Percentiles rank a stretch among this genome's conserved stretches.
Evolutionary conservation across 2,888 invertebrate species (phyloP).

Genomic region (Eristalis arbustorum): DNA sequence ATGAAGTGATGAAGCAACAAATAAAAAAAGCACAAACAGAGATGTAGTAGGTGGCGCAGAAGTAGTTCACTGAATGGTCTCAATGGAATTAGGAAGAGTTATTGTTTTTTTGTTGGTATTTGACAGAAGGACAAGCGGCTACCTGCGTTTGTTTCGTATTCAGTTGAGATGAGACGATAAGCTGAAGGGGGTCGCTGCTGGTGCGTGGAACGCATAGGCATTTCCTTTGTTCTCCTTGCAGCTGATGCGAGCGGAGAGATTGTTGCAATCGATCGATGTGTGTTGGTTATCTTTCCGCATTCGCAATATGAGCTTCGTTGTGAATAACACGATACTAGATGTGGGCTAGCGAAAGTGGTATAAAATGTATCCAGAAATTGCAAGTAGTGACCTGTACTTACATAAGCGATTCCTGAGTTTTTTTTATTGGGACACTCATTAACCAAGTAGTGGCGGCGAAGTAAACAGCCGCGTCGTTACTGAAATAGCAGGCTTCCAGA

Average conservation of each 20-base stretch:
- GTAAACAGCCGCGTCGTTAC: no score
- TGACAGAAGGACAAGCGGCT: slow-evolving; percentile 78
- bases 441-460: no score
- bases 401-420: no score
- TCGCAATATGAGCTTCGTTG: background rate
- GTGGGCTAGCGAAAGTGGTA: no score
- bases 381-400: no score
- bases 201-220: slow-evolving; percentile 13
- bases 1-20: background rate
- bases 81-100: slow-evolving; percentile 64
- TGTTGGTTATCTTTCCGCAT: background rate
- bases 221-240: slow-evolving; percentile 1
- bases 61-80: slow-evolving; percentile 20
- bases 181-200: background rate
- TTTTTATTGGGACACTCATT: no score
- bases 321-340: no score
- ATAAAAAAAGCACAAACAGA: background rate
- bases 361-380: no score
- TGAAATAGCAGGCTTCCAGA: no score
- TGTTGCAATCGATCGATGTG: background rate
- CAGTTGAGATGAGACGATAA: slow-evolving; percentile 32
- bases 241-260: background rate
- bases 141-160: slow-evolving; percentile 42
- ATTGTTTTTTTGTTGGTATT: slow-evolving; percentile 77
- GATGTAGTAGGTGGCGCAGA: slow-evolving; percentile 1